Evolutionary conservation across 1,140 invertebrate species (phyloP).

Genomic region (Drosophila hydei): DNA sequence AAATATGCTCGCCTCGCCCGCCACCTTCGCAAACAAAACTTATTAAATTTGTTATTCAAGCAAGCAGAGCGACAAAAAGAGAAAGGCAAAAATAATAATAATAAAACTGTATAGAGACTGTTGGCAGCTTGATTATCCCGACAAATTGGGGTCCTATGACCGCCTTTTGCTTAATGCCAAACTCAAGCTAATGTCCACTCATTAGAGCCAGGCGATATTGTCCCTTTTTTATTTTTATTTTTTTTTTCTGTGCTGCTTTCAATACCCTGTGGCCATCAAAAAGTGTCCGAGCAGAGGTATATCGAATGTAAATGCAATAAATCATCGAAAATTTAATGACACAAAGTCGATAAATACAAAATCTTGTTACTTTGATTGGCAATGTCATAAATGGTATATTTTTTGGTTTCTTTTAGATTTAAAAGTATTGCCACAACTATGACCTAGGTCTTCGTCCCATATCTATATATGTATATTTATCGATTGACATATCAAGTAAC

Average conservation of each 20-base stretch:
- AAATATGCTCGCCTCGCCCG: conserved; percentile 45
- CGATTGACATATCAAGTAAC: too few relatives aligned
- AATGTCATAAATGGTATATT: too few relatives aligned
- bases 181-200: conserved; percentile 67
- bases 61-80: not conserved
- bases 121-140: conserved; percentile 64
- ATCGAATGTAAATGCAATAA: too few relatives aligned
- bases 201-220: conserved; percentile 53
- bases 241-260: not conserved
- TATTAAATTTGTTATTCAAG: conserved; percentile 39
- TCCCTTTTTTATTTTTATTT: conserved; percentile 19
- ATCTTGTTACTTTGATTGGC: too few relatives aligned
- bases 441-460: not conserved
- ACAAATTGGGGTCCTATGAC: conserved; percentile 58
- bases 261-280: conserved; percentile 4
- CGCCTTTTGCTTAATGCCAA: conserved; percentile 29
- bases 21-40: not conserved
- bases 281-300: not conserved
- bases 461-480: not conserved
- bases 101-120: conserved; percentile 10
- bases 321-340: too few relatives aligned
- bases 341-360: too few relatives aligned
- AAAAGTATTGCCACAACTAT: too few relatives aligned
- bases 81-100: not conserved
- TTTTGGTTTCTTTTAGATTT: too few relatives aligned